Conservation (phyloP, 2,113 vertebrate genomes). For the Melanotaenia duboulayi region DNA sequence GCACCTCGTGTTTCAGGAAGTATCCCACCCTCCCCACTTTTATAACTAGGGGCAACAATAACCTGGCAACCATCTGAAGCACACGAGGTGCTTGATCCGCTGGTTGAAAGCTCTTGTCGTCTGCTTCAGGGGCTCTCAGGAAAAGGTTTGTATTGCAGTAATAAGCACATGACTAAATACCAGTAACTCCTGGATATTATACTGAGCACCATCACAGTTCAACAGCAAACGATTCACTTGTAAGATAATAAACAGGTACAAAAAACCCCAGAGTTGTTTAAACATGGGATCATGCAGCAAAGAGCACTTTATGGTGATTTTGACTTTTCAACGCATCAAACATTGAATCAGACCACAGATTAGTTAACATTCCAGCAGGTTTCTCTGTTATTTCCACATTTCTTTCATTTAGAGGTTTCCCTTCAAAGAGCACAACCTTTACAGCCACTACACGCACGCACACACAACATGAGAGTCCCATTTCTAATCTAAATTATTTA, state of each 20-base stretch:
- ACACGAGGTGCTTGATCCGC: conserved; percentile 76
- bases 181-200: neutral
- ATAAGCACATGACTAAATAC: conserved; percentile 10
- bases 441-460: conserved; percentile 1
- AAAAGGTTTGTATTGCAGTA: conserved; percentile 14
- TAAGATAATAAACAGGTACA: neutral
- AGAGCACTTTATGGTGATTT: neutral
- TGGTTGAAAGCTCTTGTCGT: conserved; percentile 71
- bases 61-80: conserved; percentile 86
- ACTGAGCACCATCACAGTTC: conserved; percentile 10
- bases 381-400: conserved; percentile 14
- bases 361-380: conserved; percentile 24
- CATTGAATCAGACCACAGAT: conserved; percentile 10
- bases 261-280: neutral
- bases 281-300: neutral
- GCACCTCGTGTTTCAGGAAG: conserved; percentile 64
- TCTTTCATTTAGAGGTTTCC: conserved; percentile 11
- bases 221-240: neutral
- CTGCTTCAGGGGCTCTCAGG: conserved; percentile 33
- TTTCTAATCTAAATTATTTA: conserved; percentile 55
- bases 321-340: neutral
- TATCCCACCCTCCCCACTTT: conserved; percentile 70
- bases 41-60: conserved; percentile 86
- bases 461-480: conserved; percentile 6
- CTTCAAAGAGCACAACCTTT: conserved; percentile 24